A percentile compares a stretch with the other conserved stretches of the same genome.
phyloP scores from a whole-genome alignment of 2,113 vertebrate species.

The Epinephelus lanceolatus region DNA sequence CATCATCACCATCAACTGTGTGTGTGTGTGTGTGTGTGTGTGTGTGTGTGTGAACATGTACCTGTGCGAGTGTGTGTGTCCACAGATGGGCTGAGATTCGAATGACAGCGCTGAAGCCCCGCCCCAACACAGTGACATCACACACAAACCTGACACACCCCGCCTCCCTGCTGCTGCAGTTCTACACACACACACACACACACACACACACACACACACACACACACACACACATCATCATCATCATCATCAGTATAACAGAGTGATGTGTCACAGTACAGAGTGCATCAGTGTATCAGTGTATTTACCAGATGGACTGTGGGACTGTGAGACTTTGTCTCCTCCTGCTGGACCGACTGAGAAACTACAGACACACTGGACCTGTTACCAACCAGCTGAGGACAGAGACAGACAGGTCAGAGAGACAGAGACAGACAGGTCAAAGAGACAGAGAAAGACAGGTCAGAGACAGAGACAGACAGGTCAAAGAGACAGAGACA shows the following conservation, averaged over 20 bases:
- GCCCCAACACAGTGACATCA: constrained; percentile 39
- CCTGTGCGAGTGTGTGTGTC: neutral
- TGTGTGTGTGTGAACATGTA: too few relatives aligned
- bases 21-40: too few relatives aligned
- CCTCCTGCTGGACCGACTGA: constrained; percentile 22
- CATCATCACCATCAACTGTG: neutral
- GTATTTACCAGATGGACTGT: too few relatives aligned
- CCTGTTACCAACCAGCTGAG: constrained; percentile 10
- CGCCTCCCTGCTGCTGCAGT: constrained; percentile 19
- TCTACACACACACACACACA: constrained; percentile 10
- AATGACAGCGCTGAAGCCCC: constrained; percentile 38
- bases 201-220: neutral
- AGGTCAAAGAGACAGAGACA: too few relatives aligned
- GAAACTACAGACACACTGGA: constrained; percentile 20
- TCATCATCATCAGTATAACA: too few relatives aligned
- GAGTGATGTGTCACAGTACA: too few relatives aligned
- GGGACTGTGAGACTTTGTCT: constrained; percentile 6
- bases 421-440: neutral
- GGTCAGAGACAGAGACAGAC: too few relatives aligned
- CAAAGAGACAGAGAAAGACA: too few relatives aligned
- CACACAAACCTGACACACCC: constrained; percentile 39
- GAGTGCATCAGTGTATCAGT: too few relatives aligned
- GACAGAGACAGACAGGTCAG: neutral
- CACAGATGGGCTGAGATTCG: constrained; percentile 38
- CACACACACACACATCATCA: neutral